Base-by-base conservation (phyloP, 2,113 vertebrate genomes). In the Diadophis punctatus region DNA sequence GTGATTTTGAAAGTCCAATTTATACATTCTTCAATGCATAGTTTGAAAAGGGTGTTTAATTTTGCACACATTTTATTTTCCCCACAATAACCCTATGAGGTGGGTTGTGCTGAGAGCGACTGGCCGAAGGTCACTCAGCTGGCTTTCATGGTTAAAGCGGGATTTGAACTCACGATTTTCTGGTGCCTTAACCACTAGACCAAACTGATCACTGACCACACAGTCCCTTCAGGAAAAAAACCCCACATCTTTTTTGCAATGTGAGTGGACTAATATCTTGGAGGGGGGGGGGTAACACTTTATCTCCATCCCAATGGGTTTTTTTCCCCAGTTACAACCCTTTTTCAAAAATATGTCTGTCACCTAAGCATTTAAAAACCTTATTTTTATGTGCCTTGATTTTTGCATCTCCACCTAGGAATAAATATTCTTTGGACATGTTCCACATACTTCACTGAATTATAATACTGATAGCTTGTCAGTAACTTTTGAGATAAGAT, bases 21-120 rank as follows among this genome's bases (percentile, higher is more conserved):
- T 1, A 96, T 94, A 93, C 93, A 96, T 84, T 93, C 94, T 88
- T 51, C 90, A 93, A 39, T 49, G 85, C 51, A 95, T 85, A 51
- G 55, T 68, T 96, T 92, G 94, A 96, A 95, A 95, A 18, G 84
- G 51, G 34, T 86, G 23, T 95, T 94, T 94, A 95, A 93, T 53
- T 63, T 90, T 52, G 93, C 93, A 89, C 85, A 68, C 51, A 68
- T 68, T 68, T 16, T 16, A 68, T 68, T 68, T n/a, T 68, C 2
- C 63, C 30, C 2, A 68, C 4, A 68, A 68, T 12, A 14, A 68
- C 30, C 30, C 0, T 68, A 11, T 63, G 60, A 63, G 60, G 1
- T 30, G 4, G 27, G 60, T 63, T 60, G 25, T 11, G 25, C 58
- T 60, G 25, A 60, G 27, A 63, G 27, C 11, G 11, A 63, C 27